These are phyloP conservation scores for Megatriorchis doriae DNA, from an alignment of 2,113 vertebrate species.

Conservation along the genomic window DNA sequence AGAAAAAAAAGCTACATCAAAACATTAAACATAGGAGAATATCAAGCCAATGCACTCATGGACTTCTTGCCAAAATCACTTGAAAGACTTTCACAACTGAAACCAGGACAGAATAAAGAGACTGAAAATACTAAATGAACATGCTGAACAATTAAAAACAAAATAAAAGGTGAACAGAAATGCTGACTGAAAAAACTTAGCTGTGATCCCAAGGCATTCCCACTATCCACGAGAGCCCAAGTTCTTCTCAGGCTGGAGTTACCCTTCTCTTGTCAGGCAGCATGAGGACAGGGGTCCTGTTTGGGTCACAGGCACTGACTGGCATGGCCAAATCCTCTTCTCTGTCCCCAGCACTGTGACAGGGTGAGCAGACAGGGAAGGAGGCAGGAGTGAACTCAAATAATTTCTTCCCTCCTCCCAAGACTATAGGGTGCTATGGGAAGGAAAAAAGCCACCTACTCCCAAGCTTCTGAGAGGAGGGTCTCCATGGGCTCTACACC, in stretches of 20 bases:
- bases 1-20: not conserved
- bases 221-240: rapidly evolving
- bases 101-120: not conserved
- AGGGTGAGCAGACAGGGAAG: not conserved
- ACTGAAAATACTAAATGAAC: not conserved
- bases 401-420: not conserved
- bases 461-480: not conserved
- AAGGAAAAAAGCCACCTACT: not conserved
- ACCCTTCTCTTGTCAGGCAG: not conserved
- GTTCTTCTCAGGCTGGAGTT: not conserved
- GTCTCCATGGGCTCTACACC: not conserved
- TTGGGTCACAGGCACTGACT: not conserved
- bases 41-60: not conserved
- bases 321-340: not conserved
- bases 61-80: conserved; percentile 18
- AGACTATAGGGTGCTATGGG: not conserved
- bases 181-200: not conserved
- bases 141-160: not conserved
- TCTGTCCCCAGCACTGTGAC: not conserved
- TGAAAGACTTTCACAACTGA: conserved; percentile 4
- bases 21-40: not conserved
- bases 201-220: not conserved
- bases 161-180: not conserved
- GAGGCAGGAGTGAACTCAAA: not conserved
- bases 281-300: not conserved